phyloP scores from a whole-genome alignment of 2,113 vertebrate genomes.

The Oryzias celebensis region DNA sequence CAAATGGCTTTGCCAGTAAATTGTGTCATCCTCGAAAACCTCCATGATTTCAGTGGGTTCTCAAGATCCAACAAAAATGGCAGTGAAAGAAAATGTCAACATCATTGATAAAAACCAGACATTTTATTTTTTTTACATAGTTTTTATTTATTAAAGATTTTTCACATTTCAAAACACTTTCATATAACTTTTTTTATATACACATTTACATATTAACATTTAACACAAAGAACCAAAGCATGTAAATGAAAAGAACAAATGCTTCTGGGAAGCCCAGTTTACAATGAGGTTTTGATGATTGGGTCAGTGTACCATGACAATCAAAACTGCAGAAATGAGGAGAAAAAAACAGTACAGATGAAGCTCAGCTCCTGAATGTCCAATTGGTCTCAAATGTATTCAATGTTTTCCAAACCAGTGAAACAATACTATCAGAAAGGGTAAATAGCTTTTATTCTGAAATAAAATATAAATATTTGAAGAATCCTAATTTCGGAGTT shows the following conservation, averaged over 20 bases:
- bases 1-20: constrained; percentile 36
- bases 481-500: too few relatives aligned
- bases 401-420: too few relatives aligned
- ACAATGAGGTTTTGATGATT: constrained; percentile 43
- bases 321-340: constrained; percentile 19
- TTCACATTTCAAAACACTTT: constrained; percentile 73
- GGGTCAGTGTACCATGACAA: constrained; percentile 58
- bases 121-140: constrained; percentile 40
- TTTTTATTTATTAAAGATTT: constrained; percentile 58
- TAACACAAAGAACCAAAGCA: constrained; percentile 56
- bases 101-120: constrained; percentile 14
- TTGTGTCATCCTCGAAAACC: constrained; percentile 37
- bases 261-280: constrained; percentile 38
- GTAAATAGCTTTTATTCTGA: too few relatives aligned
- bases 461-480: too few relatives aligned
- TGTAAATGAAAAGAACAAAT: constrained; percentile 40
- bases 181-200: constrained; percentile 74
- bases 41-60: constrained; percentile 20
- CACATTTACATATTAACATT: constrained; percentile 75
- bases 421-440: too few relatives aligned
- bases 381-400: background rate
- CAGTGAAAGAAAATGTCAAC: constrained; percentile 8
- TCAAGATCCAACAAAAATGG: constrained; percentile 3
- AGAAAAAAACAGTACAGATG: constrained; percentile 23
- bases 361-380: constrained; percentile 40